Base-by-base conservation (phyloP, 92 coral and sea anemone species). In the Epizoanthus illoricatus region DNA sequence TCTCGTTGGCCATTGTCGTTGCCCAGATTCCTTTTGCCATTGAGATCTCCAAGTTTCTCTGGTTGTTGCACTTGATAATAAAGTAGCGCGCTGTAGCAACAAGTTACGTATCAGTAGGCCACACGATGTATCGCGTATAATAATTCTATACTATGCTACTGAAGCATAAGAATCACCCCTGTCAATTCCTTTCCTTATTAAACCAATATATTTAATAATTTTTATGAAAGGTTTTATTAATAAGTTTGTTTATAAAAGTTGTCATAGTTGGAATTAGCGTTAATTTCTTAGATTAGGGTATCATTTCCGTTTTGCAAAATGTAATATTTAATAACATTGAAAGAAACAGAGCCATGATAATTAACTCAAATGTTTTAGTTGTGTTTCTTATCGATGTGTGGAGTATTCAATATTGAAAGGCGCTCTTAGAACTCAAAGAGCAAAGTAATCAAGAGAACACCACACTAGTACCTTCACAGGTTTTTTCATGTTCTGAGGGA, bases 21-120 rank as follows among this genome's bases (percentile, higher is more conserved):
- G 99, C 99, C 99, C 99, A 96, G 62, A 96, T 96, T 56, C 98
- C 94, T 98, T 94, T 96, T 12, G 98, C 92, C 94, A 96, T 91
- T 0, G 99, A 92, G 59, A 96, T 96, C 57, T 94, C 98, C 20
- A 96, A 79, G 76, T 96, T 96, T 47, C 99, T 82, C 66, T 96
- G 99, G 69, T 96, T 96, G 92, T 96, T 96, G 78, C 99, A 96
- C 80, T 96, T 96, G 94, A 96, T 96, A 81, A 96, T 96, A 80
- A 96, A 96, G 79, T 91, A 96, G 15, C 99, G 93, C 67, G 97
- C 98, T 96, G 85, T 10, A 15, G 19, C 28, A 40, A 61, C 36
- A 60, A 12, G 57, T 33, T 2, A 15, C 1, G 55, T 45, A 45
- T 18, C 45, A 55, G 5, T 16, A 11, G 15, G 40, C 18, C 42